phyloP scores from a whole-genome alignment of 1,140 invertebrate species.

The Drosophila bocqueti region DNA sequence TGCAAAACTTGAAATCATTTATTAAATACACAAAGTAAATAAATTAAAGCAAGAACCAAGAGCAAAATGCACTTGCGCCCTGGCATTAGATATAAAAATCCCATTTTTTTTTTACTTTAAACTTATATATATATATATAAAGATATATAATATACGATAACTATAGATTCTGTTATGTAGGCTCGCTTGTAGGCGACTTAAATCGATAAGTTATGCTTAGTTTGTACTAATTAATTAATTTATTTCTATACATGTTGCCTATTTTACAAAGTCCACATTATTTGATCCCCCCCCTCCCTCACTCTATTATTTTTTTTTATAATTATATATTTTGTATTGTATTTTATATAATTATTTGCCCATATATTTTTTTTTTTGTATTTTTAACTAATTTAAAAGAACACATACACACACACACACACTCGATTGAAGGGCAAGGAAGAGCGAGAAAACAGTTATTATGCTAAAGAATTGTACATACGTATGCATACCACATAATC shows the following conservation, averaged over 20 bases:
- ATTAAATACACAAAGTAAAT: slow-evolving; percentile 18
- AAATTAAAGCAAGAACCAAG: slow-evolving; percentile 16
- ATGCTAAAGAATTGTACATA: slow-evolving; percentile 67
- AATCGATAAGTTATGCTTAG: slow-evolving; percentile 56
- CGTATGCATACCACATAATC: slow-evolving; percentile 71
- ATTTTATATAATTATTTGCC: slow-evolving; percentile 21
- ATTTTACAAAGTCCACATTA: slow-evolving; percentile 29
- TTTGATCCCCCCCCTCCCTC: slow-evolving; percentile 1
- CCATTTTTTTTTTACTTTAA: slow-evolving; percentile 35
- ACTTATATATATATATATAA: slow-evolving; percentile 12
- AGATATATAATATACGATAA: slow-evolving; percentile 39
- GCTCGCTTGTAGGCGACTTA: slow-evolving; percentile 22
- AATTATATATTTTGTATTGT: slow-evolving; percentile 11
- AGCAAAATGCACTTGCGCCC: slow-evolving; percentile 39
- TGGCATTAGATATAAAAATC: slow-evolving; percentile 44
- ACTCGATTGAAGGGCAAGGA: not conserved
- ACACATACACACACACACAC: slow-evolving; percentile 6
- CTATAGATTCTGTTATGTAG: slow-evolving; percentile 52
- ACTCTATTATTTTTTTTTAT: slow-evolving; percentile 28
- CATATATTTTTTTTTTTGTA: slow-evolving; percentile 51
- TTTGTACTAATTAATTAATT: slow-evolving; percentile 76
- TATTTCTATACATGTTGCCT: slow-evolving; percentile 61
- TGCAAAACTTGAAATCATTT: slow-evolving; percentile 37
- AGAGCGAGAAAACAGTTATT: slow-evolving; percentile 54
- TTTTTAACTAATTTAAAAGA: slow-evolving; percentile 61